Evolutionary conservation across 2,888 invertebrate species (phyloP).

Genomic region (Mythimna vitellina): DNA sequence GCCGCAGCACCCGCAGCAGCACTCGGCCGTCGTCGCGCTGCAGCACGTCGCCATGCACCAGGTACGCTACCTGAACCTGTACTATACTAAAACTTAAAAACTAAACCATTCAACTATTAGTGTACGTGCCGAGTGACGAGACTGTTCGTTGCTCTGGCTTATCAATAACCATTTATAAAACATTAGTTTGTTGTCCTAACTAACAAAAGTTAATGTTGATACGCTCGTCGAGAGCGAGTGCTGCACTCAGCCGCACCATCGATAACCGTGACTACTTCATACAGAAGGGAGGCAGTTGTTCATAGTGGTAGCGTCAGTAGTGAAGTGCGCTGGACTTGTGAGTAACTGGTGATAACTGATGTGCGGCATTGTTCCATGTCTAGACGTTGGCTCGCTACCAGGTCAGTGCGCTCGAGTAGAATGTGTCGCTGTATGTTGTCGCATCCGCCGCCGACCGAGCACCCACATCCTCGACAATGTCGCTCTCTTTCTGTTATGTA

Average conservation of each 20-base stretch:
- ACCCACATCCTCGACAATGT: neutral
- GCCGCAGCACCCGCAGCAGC: constrained; percentile 40
- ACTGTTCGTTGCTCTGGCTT: neutral
- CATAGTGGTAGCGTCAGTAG: too few species aligned
- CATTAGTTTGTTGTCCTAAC: neutral
- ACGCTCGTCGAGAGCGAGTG: neutral
- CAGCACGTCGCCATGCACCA: constrained; percentile 87
- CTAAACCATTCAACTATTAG: too few species aligned
- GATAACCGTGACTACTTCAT: too few species aligned
- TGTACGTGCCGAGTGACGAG: neutral
- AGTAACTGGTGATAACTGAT: constrained; percentile 29
- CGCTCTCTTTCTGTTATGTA: constrained; percentile 2
- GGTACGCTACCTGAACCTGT: constrained; percentile 65
- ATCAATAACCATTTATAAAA: neutral
- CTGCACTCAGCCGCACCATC: too few species aligned
- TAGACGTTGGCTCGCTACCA: constrained; percentile 87
- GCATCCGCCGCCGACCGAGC: neutral
- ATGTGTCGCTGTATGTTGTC: neutral
- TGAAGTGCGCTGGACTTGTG: too few species aligned
- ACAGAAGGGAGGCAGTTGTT: too few species aligned
- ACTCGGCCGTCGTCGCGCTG: constrained; percentile 79
- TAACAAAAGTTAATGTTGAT: neutral
- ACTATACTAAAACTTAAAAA: neutral
- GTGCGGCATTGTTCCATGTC: constrained; percentile 79
- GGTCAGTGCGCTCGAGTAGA: constrained; percentile 74